These are phyloP conservation scores for Caenorhabditis becei DNA, from an alignment of 2,888 invertebrate species.

Conservation along the genomic window DNA sequence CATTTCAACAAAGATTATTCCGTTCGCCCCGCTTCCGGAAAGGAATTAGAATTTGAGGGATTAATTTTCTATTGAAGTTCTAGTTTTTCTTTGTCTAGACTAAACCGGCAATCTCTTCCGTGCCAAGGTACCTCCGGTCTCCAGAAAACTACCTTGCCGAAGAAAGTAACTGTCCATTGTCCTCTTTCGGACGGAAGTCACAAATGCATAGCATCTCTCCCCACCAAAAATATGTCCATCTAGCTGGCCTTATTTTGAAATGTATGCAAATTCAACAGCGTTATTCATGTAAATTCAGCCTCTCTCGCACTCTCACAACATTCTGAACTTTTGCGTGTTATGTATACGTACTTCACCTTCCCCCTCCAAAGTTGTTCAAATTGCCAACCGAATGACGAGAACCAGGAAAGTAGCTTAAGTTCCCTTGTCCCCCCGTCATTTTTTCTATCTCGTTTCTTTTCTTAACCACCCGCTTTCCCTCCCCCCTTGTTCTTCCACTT, in stretches of 20 bases:
- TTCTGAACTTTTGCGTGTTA: constrained; percentile 13
- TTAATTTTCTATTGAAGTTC: too few relatives aligned
- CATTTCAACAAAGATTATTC: too few relatives aligned
- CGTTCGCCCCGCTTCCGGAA: background rate
- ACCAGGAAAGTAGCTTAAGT: background rate
- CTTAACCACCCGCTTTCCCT: background rate
- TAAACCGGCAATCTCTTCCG: too few relatives aligned
- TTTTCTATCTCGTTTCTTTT: background rate
- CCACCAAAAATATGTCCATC: constrained; percentile 17
- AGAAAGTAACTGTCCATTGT: background rate
- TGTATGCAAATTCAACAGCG: constrained; percentile 49
- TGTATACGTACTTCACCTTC: background rate
- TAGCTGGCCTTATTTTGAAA: constrained; percentile 45
- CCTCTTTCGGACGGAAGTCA: background rate
- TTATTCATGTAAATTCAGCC: constrained; percentile 53
- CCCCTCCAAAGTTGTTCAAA: background rate
- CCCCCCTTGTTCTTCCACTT: background rate
- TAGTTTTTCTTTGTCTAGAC: too few relatives aligned
- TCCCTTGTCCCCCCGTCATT: too few relatives aligned
- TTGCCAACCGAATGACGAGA: background rate
- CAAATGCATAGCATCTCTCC: constrained; percentile 23
- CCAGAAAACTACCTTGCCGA: background rate
- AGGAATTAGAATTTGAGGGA: too few relatives aligned
- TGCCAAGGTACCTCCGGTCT: too few relatives aligned
- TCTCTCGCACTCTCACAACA: constrained; percentile 9